phyloP scores from a whole-genome alignment of 2,888 invertebrate species.

The Synergus gifuensis region DNA sequence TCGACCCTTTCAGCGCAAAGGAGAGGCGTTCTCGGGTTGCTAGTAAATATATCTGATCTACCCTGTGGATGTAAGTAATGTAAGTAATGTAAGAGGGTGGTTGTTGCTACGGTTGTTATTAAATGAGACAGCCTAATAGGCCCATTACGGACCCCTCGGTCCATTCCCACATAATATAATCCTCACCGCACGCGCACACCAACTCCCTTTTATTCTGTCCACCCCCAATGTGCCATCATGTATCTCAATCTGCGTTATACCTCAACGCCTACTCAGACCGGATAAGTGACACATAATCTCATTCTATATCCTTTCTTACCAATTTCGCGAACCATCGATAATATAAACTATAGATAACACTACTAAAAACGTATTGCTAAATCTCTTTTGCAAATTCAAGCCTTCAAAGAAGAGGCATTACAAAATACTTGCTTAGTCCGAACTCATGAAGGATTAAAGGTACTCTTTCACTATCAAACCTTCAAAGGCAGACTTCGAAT shows the following conservation, averaged over 20 bases:
- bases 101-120: slow-evolving; percentile 77
- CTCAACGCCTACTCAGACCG: slow-evolving; percentile 27
- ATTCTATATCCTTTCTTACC: background rate
- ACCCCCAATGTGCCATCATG: slow-evolving; percentile 53
- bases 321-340: slow-evolving; percentile 19
- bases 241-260: slow-evolving; percentile 60
- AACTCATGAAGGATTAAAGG: slow-evolving; percentile 50
- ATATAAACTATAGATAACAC: background rate
- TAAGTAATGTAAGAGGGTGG: slow-evolving; percentile 75
- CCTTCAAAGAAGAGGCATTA: slow-evolving; percentile 52
- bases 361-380: slow-evolving; percentile 46
- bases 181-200: slow-evolving; percentile 70
- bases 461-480: slow-evolving; percentile 53
- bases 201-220: slow-evolving; percentile 53
- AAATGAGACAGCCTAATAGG: slow-evolving; percentile 78
- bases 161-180: slow-evolving; percentile 76
- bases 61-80: slow-evolving; percentile 69
- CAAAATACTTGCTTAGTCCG: slow-evolving; percentile 46
- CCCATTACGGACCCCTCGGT: slow-evolving; percentile 74
- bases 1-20: slow-evolving; percentile 52
- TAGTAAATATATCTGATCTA: slow-evolving; percentile 68
- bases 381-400: slow-evolving; percentile 53
- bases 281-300: slow-evolving; percentile 6
- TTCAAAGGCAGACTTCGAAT: slow-evolving; percentile 58
- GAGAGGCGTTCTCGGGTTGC: slow-evolving; percentile 52